Evolutionary conservation across 2,888 invertebrate species (phyloP), one percentile per base, ranked within the genome.

Genomic region (Rotaria sp.): DNA sequence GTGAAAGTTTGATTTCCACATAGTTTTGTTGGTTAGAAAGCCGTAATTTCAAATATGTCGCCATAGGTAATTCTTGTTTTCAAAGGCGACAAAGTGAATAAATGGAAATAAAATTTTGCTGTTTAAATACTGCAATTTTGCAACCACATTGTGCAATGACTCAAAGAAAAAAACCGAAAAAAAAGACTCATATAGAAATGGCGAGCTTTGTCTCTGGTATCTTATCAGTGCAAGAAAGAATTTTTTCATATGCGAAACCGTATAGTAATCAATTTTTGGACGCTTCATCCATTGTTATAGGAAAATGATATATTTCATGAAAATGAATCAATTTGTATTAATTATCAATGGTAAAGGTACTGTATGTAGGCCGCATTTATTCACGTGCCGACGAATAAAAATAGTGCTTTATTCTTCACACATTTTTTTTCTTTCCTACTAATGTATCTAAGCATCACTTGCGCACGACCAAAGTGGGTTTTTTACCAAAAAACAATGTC

Each of bases 391-490:
- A 67, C 30, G 30, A 67, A 30, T 30, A 67, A 67, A 67, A 67
- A 67, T 67, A 67, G 21, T 67, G 67, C 67, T 67, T 67, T 67
- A 67, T 67, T 35, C 67, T 30, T 67, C 67, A 10, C 0, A 67
- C 67, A 67, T 67, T 67, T 67, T 67, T 67, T 67, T 67, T 67
- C 67, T 67, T 30, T 67, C 67, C 67, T 67, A 67, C 55, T 55
- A 55, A 24, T 24, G 0, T 26, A 67, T 67, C 30, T 5, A 67
- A 67, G 67, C 67, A 18, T 67, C 67, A 67, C 35, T 67, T 67
- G 67, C 67, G 67, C 67, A 67, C 67, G 35, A 67, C 67, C 15
- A 67, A 67, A 35, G 67, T 67, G 67, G 67, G 67, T 67, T 67
- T 67, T 57, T 67, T 67, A 30, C 30, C n/a, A 30, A 24, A 67